phyloP scores from a whole-genome alignment of 2,797 vertebrate species.

The Phoebastria nigripes region DNA sequence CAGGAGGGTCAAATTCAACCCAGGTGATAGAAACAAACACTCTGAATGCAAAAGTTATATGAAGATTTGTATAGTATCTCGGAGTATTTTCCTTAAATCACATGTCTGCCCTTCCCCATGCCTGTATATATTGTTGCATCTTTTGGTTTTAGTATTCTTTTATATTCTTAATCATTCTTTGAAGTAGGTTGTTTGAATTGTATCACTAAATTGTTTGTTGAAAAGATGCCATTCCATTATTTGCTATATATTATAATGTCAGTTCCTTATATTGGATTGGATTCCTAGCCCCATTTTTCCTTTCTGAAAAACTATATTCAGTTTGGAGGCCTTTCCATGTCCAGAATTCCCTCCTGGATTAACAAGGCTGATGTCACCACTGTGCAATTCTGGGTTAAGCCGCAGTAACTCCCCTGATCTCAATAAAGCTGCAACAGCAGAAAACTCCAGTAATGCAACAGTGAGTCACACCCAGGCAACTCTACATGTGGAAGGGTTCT shows the following conservation, averaged over 20 bases:
- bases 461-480: slow-evolving; percentile 19
- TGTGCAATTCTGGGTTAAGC: slow-evolving; percentile 47
- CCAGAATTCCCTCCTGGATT: slow-evolving; percentile 42
- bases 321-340: slow-evolving; percentile 1
- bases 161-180: neutral
- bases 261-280: neutral
- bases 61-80: neutral
- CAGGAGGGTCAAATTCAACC: neutral
- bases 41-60: neutral
- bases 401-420: slow-evolving; percentile 39
- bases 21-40: neutral
- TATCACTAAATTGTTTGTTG: neutral
- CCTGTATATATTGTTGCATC: neutral
- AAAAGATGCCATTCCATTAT: neutral
- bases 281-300: slow-evolving; percentile 5
- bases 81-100: neutral
- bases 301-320: neutral
- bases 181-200: neutral
- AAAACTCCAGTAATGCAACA: neutral
- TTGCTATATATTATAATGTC: neutral
- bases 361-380: slow-evolving; percentile 45
- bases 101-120: neutral
- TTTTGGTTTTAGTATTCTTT: neutral
- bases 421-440: slow-evolving; percentile 38
- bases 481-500: neutral